These are phyloP conservation scores for Deroplatys truncata DNA, from an alignment of 2,888 invertebrate genomes.

Conservation along the genomic window DNA sequence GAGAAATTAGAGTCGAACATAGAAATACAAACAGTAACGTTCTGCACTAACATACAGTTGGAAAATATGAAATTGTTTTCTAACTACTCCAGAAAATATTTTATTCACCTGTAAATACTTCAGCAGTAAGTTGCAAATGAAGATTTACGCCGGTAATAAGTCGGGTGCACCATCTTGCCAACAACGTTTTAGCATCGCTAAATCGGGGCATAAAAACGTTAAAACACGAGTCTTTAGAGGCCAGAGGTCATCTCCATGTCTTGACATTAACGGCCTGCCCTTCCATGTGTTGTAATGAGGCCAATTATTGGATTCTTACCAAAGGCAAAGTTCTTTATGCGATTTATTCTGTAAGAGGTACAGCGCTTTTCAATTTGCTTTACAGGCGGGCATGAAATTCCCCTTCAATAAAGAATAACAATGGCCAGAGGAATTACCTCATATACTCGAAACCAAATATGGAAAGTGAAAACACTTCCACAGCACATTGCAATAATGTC, in stretches of 20 bases:
- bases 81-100: not conserved
- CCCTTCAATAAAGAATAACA: not conserved
- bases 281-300: not conserved
- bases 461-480: not conserved
- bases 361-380: not conserved
- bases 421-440: not conserved
- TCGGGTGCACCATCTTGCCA: not conserved
- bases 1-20: too few species aligned
- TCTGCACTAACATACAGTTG: too few species aligned
- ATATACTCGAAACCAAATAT: not conserved
- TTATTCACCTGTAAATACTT: not conserved
- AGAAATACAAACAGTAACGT: too few species aligned
- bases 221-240: not conserved
- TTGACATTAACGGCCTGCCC: not conserved
- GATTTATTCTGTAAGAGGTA: not conserved
- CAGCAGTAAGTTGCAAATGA: not conserved
- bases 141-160: not conserved
- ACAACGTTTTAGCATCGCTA: not conserved
- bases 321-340: not conserved
- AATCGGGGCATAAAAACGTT: not conserved
- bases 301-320: not conserved
- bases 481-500: too few species aligned
- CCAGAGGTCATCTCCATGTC: not conserved
- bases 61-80: too few species aligned
- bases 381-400: not conserved